phyloP scores from a whole-genome alignment of 2,797 vertebrate genomes.

The Silurus lanzhouensis region DNA sequence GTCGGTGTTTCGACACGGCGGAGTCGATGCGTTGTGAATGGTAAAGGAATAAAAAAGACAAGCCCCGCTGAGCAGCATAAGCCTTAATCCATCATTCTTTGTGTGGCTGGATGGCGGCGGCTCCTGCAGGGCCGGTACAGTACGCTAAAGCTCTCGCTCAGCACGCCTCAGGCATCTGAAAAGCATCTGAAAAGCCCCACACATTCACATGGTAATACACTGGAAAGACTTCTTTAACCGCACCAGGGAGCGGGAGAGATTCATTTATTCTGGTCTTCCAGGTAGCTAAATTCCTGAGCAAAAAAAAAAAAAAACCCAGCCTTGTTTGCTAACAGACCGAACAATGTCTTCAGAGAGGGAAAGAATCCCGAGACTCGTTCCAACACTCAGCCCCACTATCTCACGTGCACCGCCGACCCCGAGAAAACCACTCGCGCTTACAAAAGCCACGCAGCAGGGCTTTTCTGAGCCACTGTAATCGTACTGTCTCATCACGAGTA shows the following conservation, averaged over 20 bases:
- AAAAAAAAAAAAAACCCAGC: neutral
- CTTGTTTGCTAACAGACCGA: slow-evolving; percentile 7
- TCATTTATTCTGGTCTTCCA: neutral
- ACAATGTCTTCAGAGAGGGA: neutral
- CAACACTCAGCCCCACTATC: slow-evolving; percentile 4
- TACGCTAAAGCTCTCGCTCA: slow-evolving; percentile 60
- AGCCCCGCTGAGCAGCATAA: slow-evolving; percentile 23
- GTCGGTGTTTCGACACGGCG: neutral
- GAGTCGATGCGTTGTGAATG: slow-evolving; percentile 17
- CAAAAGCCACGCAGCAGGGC: slow-evolving; percentile 11
- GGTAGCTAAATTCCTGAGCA: neutral
- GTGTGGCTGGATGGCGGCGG: slow-evolving; percentile 13
- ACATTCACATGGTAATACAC: slow-evolving; percentile 76
- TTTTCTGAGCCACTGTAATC: slow-evolving; percentile 53
- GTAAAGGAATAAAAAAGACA: neutral
- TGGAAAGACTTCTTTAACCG: slow-evolving; percentile 64
- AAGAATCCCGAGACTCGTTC: neutral
- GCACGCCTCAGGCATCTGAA: slow-evolving; percentile 56
- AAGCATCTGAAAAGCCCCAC: slow-evolving; percentile 66
- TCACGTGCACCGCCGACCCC: slow-evolving; percentile 35
- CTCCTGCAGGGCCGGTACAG: slow-evolving; percentile 68
- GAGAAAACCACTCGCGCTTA: neutral
- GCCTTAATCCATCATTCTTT: slow-evolving; percentile 45
- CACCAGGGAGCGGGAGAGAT: neutral
- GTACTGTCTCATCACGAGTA: slow-evolving; percentile 45